These are phyloP conservation scores for Antechinus flavipes DNA, from an alignment of 2,113 vertebrate genomes.

Conservation along the genomic window DNA sequence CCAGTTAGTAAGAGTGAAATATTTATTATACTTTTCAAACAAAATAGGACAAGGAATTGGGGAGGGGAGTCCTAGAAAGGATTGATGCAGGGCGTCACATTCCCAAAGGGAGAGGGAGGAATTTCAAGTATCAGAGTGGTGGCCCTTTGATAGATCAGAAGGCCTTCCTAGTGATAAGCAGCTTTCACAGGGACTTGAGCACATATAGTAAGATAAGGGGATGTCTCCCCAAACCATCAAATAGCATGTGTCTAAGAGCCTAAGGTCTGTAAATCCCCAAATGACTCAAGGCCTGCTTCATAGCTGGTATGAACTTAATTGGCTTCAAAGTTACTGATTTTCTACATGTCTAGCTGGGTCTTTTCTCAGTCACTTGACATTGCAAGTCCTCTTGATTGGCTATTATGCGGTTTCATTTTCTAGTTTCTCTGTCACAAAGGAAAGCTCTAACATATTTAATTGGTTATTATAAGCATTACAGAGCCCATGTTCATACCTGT, in stretches of 20 bases:
- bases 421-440: neutral
- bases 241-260: neutral
- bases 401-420: neutral
- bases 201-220: too few relatives aligned
- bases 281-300: neutral
- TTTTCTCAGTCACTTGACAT: neutral
- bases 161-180: neutral
- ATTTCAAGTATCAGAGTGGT: neutral
- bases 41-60: neutral
- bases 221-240: neutral
- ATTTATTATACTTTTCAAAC: neutral
- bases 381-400: neutral
- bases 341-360: neutral
- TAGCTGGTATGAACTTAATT: neutral
- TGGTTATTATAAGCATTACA: neutral
- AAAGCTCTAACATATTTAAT: neutral
- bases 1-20: too few relatives aligned
- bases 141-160: neutral
- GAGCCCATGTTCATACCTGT: neutral
- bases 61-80: neutral
- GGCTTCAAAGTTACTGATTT: neutral
- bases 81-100: neutral
- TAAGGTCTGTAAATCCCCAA: neutral
- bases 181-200: too few relatives aligned
- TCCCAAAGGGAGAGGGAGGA: neutral